Conservation (phyloP, 2,888 invertebrate genomes). For the Rugalucina vietnamica region DNA sequence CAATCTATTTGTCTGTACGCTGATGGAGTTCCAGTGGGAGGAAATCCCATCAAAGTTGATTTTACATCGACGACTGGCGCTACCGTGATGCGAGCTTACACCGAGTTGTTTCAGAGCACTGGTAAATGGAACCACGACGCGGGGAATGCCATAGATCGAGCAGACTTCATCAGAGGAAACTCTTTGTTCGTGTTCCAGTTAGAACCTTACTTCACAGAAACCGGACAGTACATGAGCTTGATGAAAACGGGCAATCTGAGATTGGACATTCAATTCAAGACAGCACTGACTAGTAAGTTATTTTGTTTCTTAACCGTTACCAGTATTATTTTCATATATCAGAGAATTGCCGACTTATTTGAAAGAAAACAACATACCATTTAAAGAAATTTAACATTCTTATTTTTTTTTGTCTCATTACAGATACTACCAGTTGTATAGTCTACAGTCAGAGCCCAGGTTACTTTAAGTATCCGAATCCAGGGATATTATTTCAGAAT, state of each 20-base stretch:
- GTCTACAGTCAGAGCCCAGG: constrained; percentile 25
- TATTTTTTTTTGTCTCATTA: neutral
- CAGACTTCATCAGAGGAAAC: constrained; percentile 1
- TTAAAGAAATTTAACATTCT: too few relatives aligned
- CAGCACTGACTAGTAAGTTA: neutral
- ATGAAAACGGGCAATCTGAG: constrained; percentile 29
- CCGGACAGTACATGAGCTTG: constrained; percentile 25
- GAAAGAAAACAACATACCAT: too few relatives aligned
- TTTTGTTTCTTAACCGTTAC: too few relatives aligned
- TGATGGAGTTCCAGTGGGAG: constrained; percentile 28
- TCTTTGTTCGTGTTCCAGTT: constrained; percentile 32
- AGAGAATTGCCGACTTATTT: too few relatives aligned
- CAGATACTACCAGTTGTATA: constrained; percentile 18
- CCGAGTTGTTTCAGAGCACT: constrained; percentile 13
- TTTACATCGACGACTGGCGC: constrained; percentile 3
- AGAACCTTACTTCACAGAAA: constrained; percentile 28
- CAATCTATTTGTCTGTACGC: constrained; percentile 16
- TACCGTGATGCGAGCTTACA: constrained; percentile 18
- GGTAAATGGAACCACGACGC: constrained; percentile 25
- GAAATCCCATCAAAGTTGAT: constrained; percentile 30
- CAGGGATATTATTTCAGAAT: constrained; percentile 29
- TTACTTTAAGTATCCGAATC: constrained; percentile 25
- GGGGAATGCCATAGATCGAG: constrained; percentile 15
- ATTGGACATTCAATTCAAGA: constrained; percentile 23
- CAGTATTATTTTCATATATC: too few relatives aligned